phyloP scores from a whole-genome alignment of 2,888 invertebrate genomes.

The Marasmarcha lunaedactyla region DNA sequence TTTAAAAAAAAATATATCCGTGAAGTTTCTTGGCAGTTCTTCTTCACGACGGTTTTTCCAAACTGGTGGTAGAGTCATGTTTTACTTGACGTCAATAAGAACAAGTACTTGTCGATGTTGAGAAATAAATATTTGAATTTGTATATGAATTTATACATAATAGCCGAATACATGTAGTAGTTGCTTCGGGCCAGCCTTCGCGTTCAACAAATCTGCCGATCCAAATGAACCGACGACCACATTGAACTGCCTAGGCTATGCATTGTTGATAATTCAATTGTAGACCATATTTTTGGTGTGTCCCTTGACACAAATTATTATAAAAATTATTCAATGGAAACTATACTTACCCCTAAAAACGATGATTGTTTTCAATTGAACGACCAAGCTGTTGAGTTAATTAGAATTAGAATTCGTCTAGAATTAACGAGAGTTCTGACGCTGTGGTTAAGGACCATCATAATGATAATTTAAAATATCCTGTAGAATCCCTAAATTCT shows the following conservation, averaged over 20 bases:
- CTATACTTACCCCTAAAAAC: slow-evolving; percentile 15
- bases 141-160: too few relatives aligned
- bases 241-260: slow-evolving; percentile 16
- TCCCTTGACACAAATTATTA: slow-evolving; percentile 16
- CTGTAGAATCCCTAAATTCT: slow-evolving; percentile 15
- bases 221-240: too few relatives aligned
- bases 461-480: slow-evolving; percentile 15
- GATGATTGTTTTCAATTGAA: slow-evolving; percentile 14
- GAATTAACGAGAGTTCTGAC: slow-evolving; percentile 13
- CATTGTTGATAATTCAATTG: slow-evolving; percentile 16
- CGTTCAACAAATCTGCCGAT: too few relatives aligned
- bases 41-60: too few relatives aligned
- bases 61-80: too few relatives aligned
- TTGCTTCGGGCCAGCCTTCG: too few relatives aligned
- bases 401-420: slow-evolving; percentile 12
- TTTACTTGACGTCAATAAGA: too few relatives aligned
- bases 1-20: too few relatives aligned
- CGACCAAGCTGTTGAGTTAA: slow-evolving; percentile 14
- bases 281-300: slow-evolving; percentile 15
- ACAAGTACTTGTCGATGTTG: too few relatives aligned
- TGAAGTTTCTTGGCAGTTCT: too few relatives aligned
- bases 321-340: slow-evolving; percentile 17
- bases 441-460: slow-evolving; percentile 8
- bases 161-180: too few relatives aligned
- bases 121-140: too few relatives aligned